Conservation (phyloP, 2,888 invertebrate genomes). For the Drosophila birchii region DNA sequence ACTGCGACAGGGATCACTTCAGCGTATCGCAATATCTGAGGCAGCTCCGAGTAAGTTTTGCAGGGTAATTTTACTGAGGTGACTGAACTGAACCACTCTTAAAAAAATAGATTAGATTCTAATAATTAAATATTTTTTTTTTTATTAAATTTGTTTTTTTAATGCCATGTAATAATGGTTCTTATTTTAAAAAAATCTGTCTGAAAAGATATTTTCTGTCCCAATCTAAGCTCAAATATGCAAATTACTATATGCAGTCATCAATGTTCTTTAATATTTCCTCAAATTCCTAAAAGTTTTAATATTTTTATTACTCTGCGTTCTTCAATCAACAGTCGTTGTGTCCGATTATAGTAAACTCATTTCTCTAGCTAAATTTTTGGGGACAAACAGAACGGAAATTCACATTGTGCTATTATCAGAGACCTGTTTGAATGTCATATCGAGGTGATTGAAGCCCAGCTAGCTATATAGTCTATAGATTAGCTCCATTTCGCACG, state of each 20-base stretch:
- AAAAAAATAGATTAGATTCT: too few species aligned
- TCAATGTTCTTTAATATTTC: background rate
- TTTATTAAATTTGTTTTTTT: background rate
- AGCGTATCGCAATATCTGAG: constrained; percentile 11
- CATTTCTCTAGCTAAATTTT: background rate
- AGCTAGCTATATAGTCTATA: constrained; percentile 21
- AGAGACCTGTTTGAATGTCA: constrained; percentile 60
- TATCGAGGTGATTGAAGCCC: constrained; percentile 55
- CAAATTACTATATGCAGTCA: background rate
- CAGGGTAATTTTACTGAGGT: background rate
- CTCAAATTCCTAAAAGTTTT: background rate
- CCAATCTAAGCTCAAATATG: background rate
- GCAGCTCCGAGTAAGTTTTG: constrained; percentile 45
- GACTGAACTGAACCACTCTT: constrained; percentile 1
- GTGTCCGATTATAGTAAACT: background rate
- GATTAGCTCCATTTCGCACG: constrained; percentile 32
- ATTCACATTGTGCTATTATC: background rate
- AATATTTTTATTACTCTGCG: background rate
- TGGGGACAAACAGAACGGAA: constrained; percentile 23
- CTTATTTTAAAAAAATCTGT: too few species aligned
- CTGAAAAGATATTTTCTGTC: background rate
- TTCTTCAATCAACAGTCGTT: background rate
- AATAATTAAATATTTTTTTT: too few species aligned
- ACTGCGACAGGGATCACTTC: background rate
- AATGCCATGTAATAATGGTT: too few species aligned